phyloP scores from a whole-genome alignment of 2,888 invertebrate species.

The Dermolepida albohirtum region DNA sequence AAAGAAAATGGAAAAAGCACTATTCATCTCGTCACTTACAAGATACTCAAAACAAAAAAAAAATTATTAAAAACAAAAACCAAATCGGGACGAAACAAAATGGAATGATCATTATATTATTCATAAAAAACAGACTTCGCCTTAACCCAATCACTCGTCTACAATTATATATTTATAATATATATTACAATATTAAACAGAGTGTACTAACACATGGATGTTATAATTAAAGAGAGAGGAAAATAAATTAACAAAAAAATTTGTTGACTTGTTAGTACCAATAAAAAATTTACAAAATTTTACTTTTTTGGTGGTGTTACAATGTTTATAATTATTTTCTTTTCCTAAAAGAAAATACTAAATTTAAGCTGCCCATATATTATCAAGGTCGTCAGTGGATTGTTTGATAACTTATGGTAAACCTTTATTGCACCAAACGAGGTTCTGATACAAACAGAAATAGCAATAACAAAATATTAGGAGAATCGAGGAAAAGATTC shows the following conservation, averaged over 20 bases:
- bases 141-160: constrained; percentile 50
- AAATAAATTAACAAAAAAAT: constrained; percentile 46
- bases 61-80: constrained; percentile 19
- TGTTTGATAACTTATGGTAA: too few relatives aligned
- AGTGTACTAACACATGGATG: constrained; percentile 52
- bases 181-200: constrained; percentile 54
- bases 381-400: too few relatives aligned
- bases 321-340: not conserved
- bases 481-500: constrained; percentile 11
- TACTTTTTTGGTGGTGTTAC: constrained; percentile 23
- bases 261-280: constrained; percentile 53
- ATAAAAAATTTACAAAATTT: constrained; percentile 40
- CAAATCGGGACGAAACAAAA: constrained; percentile 10
- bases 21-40: constrained; percentile 6
- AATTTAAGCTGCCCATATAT: not conserved
- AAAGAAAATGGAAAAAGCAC: constrained; percentile 12
- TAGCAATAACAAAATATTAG: constrained; percentile 4
- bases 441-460: constrained; percentile 1
- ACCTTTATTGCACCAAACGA: constrained; percentile 27
- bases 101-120: constrained; percentile 19
- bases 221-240: constrained; percentile 47
- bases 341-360: constrained; percentile 20
- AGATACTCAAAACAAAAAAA: constrained; percentile 27
- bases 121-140: constrained; percentile 37
- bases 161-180: constrained; percentile 43